Conservation (phyloP, 1,140 invertebrate species). For the Pentalonia nigronervosa region DNA sequence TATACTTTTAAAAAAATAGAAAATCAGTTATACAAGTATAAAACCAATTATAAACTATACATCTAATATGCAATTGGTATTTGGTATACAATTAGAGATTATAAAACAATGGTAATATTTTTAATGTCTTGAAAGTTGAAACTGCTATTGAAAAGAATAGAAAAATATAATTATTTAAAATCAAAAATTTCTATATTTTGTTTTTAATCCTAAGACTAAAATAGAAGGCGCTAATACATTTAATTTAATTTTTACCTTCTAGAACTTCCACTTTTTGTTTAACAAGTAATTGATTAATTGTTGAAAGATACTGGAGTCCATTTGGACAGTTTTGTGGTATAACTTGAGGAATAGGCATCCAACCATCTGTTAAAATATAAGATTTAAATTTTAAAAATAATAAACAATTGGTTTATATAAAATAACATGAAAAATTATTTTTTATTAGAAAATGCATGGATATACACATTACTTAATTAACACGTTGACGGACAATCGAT, state of each 20-base stretch:
- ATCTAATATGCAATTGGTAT: too few relatives aligned
- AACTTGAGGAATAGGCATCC: slow-evolving; percentile 79
- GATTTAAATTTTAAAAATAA: not conserved
- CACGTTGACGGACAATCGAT: too few relatives aligned
- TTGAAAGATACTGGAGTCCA: slow-evolving; percentile 91
- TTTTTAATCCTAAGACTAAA: not conserved
- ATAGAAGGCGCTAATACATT: not conserved
- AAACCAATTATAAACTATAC: too few relatives aligned
- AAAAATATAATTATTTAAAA: not conserved
- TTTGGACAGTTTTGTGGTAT: slow-evolving; percentile 80
- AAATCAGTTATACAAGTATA: too few relatives aligned
- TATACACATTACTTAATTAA: too few relatives aligned
- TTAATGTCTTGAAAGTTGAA: too few relatives aligned
- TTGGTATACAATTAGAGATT: not conserved
- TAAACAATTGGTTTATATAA: not conserved
- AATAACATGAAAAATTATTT: not conserved
- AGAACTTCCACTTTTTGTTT: slow-evolving; percentile 87
- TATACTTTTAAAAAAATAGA: too few relatives aligned
- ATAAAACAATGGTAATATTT: not conserved
- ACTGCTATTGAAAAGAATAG: not conserved
- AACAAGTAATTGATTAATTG: slow-evolving; percentile 86
- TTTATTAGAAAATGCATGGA: too few relatives aligned
- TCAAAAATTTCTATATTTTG: not conserved
- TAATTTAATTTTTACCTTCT: slow-evolving; percentile 70
- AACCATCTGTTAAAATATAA: slow-evolving; percentile 72